Evolutionary conservation across 1,140 invertebrate genomes (phyloP), one percentile per base, ranked within the genome.

Genomic region (Nasonia vitripennis): DNA sequence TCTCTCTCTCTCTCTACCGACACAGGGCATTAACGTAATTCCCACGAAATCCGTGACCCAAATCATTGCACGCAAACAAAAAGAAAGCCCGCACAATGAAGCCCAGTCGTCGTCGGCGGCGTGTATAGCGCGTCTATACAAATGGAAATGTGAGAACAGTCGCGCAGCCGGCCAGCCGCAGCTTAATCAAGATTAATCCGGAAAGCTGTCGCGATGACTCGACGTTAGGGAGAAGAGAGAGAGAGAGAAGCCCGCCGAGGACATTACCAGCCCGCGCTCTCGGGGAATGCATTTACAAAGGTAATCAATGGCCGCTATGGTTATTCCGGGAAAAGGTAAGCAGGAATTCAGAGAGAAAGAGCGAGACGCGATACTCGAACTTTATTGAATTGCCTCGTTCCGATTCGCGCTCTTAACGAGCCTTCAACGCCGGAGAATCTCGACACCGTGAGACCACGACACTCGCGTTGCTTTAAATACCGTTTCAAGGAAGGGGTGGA

Each of bases 181-280:
- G 14, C 51, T 67, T 75, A 75, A 83, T 83, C 74, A 78, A 78
- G 74, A 83, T 83, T 83, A 83, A 78, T 83, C 7, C 27, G 48
- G 27, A 83, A 78, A 68, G 62, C 37, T 70, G 74, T 78, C 82
- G 51, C 74, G 62, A 78, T 83, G 74, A 83, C 75, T 83, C 74
- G 41, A 48, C 82, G 48, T 70, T 78, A 78, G 12, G 20, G 17
- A 27, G 51, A 51, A 51, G 48, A 51, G 48, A 10, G 48, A 55
- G 5, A 83, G 75, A 12, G 81, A 83, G 68, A 83, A 4, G 37
- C 34, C 55, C 34, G 45, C n/a, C 9, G 68, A 27, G 74, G 23
- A 34, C n/a, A 68, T 77, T 78, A 62, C 74, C 74, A 45, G 7
- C 41, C 11, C 41, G 41, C 10, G 41, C 10, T 78, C 45, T 14